Conservation (phyloP, 2,113 vertebrate genomes). For the Eulacestoma nigropectus region DNA sequence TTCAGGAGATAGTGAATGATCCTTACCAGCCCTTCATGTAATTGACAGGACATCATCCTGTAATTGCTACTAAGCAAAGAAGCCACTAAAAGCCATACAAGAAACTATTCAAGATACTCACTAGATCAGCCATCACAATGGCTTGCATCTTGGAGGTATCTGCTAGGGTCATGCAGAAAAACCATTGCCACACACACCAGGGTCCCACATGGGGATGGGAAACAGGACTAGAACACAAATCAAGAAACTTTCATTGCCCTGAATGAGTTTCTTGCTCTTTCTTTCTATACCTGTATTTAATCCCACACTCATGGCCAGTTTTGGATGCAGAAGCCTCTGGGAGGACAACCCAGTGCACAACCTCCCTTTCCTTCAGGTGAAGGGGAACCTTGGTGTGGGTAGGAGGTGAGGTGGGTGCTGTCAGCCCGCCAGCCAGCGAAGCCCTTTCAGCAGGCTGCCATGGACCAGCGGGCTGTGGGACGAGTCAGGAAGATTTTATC, state of each 20-base stretch:
- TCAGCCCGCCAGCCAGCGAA: not conserved
- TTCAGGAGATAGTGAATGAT: not conserved
- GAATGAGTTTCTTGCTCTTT: not conserved
- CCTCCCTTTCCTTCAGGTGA: fast-evolving
- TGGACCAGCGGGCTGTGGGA: fast-evolving
- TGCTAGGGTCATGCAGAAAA: not conserved
- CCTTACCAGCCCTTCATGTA: not conserved
- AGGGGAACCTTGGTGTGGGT: fast-evolving
- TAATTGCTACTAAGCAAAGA: not conserved
- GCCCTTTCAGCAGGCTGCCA: not conserved
- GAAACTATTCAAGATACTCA: not conserved
- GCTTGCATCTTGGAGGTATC: not conserved
- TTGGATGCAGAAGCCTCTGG: not conserved
- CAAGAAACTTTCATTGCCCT: not conserved
- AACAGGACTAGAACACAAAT: not conserved
- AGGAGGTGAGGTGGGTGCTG: not conserved
- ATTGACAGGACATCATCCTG: not conserved
- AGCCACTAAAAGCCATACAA: not conserved
- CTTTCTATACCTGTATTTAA: not conserved
- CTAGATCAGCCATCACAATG: not conserved
- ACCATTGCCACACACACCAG: not conserved
- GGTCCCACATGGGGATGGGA: not conserved
- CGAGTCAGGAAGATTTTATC: not conserved
- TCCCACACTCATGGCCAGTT: not conserved
- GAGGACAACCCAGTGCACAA: not conserved